These are phyloP conservation scores for Xiphorhynchus elegans DNA, from an alignment of 2,113 vertebrate species.

Conservation along the genomic window DNA sequence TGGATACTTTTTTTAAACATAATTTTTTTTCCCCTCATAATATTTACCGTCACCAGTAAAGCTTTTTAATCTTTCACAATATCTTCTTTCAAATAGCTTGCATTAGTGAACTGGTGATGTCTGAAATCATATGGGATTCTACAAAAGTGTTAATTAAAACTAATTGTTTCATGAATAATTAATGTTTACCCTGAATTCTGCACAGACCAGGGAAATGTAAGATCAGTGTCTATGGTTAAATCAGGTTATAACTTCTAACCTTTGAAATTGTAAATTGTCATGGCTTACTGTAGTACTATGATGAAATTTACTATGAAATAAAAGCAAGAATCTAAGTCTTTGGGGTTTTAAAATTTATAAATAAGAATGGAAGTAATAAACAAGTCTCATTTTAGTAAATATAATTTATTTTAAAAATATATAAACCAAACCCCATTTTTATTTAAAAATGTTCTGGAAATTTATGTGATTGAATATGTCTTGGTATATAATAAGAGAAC, in stretches of 20 bases:
- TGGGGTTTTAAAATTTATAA: background rate
- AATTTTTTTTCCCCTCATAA: background rate
- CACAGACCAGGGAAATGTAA: background rate
- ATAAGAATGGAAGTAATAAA: background rate
- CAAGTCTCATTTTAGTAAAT: background rate
- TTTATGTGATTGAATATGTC: background rate
- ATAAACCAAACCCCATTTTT: accelerated
- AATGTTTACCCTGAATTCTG: slow-evolving; percentile 32
- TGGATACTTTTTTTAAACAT: background rate
- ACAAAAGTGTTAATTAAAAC: slow-evolving; percentile 55
- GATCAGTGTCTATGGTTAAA: background rate
- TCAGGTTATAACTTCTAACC: background rate
- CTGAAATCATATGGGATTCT: slow-evolving; percentile 49
- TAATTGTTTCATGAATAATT: slow-evolving; percentile 63
- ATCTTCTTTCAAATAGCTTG: background rate
- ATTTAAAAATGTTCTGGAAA: background rate
- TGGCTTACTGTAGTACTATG: background rate
- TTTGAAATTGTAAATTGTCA: background rate
- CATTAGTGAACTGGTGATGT: slow-evolving; percentile 31
- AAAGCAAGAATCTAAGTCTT: background rate
- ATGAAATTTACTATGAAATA: background rate
- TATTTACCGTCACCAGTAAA: background rate
- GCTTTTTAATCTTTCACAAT: background rate
- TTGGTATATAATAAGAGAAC: background rate
- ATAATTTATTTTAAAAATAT: background rate